Percentiles rank a stretch among this genome's conserved stretches.
phyloP scores from a whole-genome alignment of 2,113 vertebrate genomes.

The Verasper variegatus region DNA sequence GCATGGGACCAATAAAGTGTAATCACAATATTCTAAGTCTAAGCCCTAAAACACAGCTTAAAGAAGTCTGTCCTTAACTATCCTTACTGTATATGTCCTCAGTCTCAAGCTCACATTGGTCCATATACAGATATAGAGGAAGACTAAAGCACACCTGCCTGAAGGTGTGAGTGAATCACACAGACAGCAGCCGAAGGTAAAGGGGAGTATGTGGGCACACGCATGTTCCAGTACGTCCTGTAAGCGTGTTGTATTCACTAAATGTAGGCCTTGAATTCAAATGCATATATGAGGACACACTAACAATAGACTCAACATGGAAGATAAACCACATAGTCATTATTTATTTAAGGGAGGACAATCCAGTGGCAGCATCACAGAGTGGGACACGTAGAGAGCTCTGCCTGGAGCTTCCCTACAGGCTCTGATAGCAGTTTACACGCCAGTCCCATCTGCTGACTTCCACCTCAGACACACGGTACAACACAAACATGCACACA shows the following conservation, averaged over 20 bases:
- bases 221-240: not conserved
- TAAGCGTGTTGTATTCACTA: not conserved
- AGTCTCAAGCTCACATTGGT: too few species aligned
- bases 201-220: not conserved
- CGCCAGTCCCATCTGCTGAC: not conserved
- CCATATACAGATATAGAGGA: too few species aligned
- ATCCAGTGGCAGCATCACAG: slow-evolving; percentile 1
- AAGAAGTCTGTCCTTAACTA: too few species aligned
- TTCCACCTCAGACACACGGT: not conserved
- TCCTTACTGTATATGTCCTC: too few species aligned
- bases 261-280: too few species aligned
- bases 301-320: not conserved
- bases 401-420: slow-evolving; percentile 32
- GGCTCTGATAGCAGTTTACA: slow-evolving; percentile 21
- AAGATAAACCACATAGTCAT: not conserved
- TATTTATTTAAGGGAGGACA: not conserved
- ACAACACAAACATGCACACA: slow-evolving; percentile 3
- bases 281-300: not conserved
- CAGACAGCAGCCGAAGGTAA: slow-evolving; percentile 42
- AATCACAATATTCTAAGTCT: too few species aligned
- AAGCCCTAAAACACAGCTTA: too few species aligned
- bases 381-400: not conserved
- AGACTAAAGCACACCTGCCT: too few species aligned
- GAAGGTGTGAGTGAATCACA: not conserved
- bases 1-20: too few species aligned